phyloP scores from a whole-genome alignment of 1,140 invertebrate species.

The Bursaphelenchus mucronatus region DNA sequence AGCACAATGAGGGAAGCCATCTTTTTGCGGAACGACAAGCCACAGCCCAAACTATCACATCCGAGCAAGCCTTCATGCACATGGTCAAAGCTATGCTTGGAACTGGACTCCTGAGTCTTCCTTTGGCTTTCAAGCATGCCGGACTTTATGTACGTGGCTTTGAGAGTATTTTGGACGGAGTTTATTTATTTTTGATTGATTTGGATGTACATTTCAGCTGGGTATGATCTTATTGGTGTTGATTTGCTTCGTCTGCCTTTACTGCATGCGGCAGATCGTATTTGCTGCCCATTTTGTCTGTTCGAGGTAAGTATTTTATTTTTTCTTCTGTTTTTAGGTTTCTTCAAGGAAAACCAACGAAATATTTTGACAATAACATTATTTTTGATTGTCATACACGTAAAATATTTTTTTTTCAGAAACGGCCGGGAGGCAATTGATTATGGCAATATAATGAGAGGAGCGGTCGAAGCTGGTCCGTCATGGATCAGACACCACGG shows the following conservation, averaged over 20 bases:
- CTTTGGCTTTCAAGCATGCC: constrained; percentile 57
- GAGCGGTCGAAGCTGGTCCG: constrained; percentile 53
- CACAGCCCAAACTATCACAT: constrained; percentile 29
- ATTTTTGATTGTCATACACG: neutral
- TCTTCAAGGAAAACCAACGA: constrained; percentile 3
- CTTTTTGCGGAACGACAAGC: constrained; percentile 40
- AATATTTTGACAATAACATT: neutral
- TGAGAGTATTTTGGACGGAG: neutral
- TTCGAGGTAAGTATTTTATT: constrained; percentile 21
- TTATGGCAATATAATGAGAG: constrained; percentile 55
- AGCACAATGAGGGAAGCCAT: constrained; percentile 25
- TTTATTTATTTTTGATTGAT: neutral
- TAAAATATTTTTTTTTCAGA: constrained; percentile 30
- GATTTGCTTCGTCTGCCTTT: constrained; percentile 53
- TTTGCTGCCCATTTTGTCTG: constrained; percentile 51
- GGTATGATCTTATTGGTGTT: constrained; percentile 52
- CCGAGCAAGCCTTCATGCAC: constrained; percentile 56
- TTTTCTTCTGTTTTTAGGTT: neutral
- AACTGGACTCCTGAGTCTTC: constrained; percentile 55
- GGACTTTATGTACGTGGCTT: constrained; percentile 50
- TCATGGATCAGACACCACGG: constrained; percentile 48
- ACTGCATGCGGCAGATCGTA: constrained; percentile 53
- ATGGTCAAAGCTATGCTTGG: constrained; percentile 59
- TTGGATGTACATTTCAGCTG: constrained; percentile 38
- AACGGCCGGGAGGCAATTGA: constrained; percentile 57